These are phyloP conservation scores for Byasa hedistus DNA, from an alignment of 2,888 invertebrate genomes.

Conservation along the genomic window DNA sequence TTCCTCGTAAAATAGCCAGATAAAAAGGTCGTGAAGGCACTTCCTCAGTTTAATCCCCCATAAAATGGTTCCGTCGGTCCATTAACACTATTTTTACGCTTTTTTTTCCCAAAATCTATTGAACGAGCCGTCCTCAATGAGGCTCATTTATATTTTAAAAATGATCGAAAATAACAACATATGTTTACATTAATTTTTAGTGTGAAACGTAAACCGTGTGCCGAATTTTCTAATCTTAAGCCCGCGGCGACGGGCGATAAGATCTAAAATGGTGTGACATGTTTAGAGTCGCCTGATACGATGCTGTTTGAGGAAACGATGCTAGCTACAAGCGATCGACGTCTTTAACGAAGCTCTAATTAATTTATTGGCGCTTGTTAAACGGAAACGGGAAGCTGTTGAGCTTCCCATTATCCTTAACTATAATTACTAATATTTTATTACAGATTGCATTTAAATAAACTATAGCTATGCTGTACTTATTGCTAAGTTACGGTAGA, in stretches of 20 bases:
- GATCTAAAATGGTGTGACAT: constrained; percentile 51
- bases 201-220: constrained; percentile 66
- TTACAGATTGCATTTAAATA: background rate
- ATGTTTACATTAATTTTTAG: constrained; percentile 72
- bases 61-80: constrained; percentile 66
- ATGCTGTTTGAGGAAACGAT: constrained; percentile 52
- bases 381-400: constrained; percentile 56
- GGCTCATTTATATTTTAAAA: constrained; percentile 67
- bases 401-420: constrained; percentile 43
- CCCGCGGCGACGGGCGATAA: constrained; percentile 50
- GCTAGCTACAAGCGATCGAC: constrained; percentile 66
- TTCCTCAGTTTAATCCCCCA: constrained; percentile 65
- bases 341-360: constrained; percentile 71
- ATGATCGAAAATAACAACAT: constrained; percentile 65
- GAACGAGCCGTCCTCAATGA: constrained; percentile 75
- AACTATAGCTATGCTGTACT: background rate
- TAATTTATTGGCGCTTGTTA: constrained; percentile 75
- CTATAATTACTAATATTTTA: background rate
- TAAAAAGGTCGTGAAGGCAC: constrained; percentile 72
- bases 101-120: constrained; percentile 64
- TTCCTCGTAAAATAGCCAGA: constrained; percentile 68
- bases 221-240: constrained; percentile 67
- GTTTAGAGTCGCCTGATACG: constrained; percentile 38
- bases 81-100: constrained; percentile 73
- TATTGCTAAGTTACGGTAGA: no score